Evolutionary conservation across 2,113 vertebrate genomes (phyloP).

Genomic region (Chlamydotis undulata): DNA sequence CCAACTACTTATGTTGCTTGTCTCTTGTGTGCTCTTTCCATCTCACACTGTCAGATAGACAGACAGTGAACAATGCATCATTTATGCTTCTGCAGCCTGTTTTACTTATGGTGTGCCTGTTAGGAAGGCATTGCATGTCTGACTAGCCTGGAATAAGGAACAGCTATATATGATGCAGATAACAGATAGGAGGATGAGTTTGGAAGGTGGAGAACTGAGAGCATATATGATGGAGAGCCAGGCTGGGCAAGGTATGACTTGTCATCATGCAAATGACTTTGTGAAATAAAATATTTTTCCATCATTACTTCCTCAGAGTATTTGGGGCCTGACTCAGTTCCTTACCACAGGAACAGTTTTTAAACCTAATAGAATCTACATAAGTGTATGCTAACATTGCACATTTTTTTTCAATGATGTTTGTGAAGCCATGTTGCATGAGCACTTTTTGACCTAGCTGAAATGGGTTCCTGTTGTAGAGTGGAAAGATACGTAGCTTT

Average conservation of each 20-base stretch:
- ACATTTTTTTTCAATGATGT: neutral
- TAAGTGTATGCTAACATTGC: neutral
- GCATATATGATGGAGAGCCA: neutral
- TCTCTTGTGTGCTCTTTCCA: conserved; percentile 68
- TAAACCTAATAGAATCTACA: neutral
- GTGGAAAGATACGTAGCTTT: conserved; percentile 20
- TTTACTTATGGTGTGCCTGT: conserved; percentile 47
- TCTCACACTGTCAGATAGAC: conserved; percentile 56
- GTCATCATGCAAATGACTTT: neutral
- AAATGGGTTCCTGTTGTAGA: conserved; percentile 33
- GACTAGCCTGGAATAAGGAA: conserved; percentile 47
- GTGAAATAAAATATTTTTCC: conserved; percentile 4
- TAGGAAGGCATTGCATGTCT: conserved; percentile 62
- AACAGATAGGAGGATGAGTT: conserved; percentile 54
- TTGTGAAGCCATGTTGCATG: conserved; percentile 43
- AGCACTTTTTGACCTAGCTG: conserved; percentile 28
- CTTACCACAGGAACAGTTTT: neutral
- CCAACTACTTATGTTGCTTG: conserved; percentile 69
- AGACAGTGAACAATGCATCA: conserved; percentile 61
- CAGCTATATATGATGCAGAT: conserved; percentile 28
- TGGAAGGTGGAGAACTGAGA: conserved; percentile 54
- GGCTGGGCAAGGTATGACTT: conserved; percentile 45
- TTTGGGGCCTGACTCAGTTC: neutral
- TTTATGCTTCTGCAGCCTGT: conserved; percentile 62
- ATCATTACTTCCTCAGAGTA: neutral